Percentiles rank a stretch among this genome's conserved stretches.
Conservation (phyloP, 2,113 vertebrate species). For the Nothocercus julius region DNA sequence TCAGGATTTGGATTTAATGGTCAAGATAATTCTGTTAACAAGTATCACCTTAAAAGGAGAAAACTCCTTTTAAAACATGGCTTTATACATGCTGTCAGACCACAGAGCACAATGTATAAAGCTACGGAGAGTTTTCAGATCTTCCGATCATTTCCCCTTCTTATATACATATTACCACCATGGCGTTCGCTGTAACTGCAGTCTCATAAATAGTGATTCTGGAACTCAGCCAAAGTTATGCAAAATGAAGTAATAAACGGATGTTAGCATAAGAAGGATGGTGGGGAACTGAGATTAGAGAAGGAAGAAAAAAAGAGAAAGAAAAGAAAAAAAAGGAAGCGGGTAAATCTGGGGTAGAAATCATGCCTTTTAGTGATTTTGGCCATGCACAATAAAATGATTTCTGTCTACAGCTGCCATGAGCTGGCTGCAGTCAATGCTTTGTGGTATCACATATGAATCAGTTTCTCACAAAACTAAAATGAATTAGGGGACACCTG, state of each 20-base stretch:
- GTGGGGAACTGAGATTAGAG: background rate
- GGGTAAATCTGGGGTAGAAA: background rate
- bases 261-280: background rate
- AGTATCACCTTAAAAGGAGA: background rate
- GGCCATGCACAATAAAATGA: background rate
- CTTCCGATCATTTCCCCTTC: background rate
- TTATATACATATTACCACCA: background rate
- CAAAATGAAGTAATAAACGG: background rate
- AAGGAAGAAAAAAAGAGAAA: too few relatives aligned
- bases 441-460: background rate
- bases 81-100: rapidly evolving
- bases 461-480: background rate
- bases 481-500: background rate
- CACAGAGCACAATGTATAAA: background rate
- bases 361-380: background rate
- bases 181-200: background rate
- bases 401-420: background rate
- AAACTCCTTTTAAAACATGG: background rate
- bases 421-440: background rate
- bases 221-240: background rate
- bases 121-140: background rate
- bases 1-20: background rate
- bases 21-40: background rate
- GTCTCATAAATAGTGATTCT: background rate
- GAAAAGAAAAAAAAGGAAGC: background rate